phyloP scores from a whole-genome alignment of 2,797 vertebrate species.

The Mormyrops attenuatus region DNA sequence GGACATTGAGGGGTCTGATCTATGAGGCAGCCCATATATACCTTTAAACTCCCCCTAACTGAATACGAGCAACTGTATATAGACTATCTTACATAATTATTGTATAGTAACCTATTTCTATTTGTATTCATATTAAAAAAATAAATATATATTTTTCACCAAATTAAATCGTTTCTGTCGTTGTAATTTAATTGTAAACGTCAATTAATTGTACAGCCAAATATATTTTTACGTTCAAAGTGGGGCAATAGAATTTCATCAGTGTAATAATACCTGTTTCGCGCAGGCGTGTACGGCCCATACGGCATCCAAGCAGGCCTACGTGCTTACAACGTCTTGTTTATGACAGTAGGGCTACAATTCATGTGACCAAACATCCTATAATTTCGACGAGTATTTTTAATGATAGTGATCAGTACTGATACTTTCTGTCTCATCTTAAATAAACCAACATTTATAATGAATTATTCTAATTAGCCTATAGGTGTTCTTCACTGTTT shows the following conservation, averaged over 20 bases:
- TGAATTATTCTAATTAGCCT: not conserved
- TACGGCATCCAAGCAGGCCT: no score
- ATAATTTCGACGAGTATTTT: not conserved
- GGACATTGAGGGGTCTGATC: conserved; percentile 59
- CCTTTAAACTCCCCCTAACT: conserved; percentile 29
- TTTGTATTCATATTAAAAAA: conserved; percentile 58
- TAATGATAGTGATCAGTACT: not conserved
- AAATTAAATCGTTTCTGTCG: conserved; percentile 45
- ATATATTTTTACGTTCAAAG: not conserved
- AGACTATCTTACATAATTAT: conserved; percentile 31
- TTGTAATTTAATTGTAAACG: conserved; percentile 32
- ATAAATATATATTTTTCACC: conserved; percentile 70
- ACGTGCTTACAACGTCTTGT: not conserved
- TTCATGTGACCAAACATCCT: not conserved
- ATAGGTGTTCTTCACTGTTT: not conserved
- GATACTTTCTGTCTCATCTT: not conserved
- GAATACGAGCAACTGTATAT: conserved; percentile 50
- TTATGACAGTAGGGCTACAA: not conserved
- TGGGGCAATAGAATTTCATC: not conserved
- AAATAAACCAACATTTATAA: not conserved
- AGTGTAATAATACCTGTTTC: not conserved
- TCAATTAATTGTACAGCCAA: not conserved
- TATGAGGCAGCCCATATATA: conserved; percentile 38
- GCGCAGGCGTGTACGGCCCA: not conserved
- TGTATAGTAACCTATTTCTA: conserved; percentile 35